phyloP scores from a whole-genome alignment of 1,140 invertebrate species.

The Drosophila serrata region DNA sequence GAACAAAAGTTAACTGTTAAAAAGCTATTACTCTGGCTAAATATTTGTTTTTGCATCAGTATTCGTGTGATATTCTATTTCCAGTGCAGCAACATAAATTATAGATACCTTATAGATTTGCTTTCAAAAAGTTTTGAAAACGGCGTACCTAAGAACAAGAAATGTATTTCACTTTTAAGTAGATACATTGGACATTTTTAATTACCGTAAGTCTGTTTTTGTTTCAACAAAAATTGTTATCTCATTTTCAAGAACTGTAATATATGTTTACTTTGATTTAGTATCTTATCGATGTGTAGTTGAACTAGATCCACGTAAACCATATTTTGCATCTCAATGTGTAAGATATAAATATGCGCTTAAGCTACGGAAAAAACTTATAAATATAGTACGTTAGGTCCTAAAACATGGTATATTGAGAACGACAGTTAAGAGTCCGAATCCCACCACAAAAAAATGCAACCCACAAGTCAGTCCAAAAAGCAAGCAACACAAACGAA shows the following conservation, averaged over 20 bases:
- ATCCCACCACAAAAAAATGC: slow-evolving; percentile 78
- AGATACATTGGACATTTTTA: slow-evolving; percentile 50
- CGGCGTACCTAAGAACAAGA: slow-evolving; percentile 69
- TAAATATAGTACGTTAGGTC: slow-evolving; percentile 18
- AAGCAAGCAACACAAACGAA: slow-evolving; percentile 21
- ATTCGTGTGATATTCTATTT: slow-evolving; percentile 78
- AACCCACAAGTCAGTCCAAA: slow-evolving; percentile 78
- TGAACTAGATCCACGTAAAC: slow-evolving; percentile 25
- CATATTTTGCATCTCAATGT: slow-evolving; percentile 47
- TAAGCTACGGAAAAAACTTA: slow-evolving; percentile 36
- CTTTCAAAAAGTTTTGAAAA: slow-evolving; percentile 76
- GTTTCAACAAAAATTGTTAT: slow-evolving; percentile 67
- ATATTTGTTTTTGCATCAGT: slow-evolving; percentile 64
- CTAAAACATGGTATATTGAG: slow-evolving; percentile 29
- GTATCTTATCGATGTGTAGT: slow-evolving; percentile 65
- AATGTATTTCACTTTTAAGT: slow-evolving; percentile 25
- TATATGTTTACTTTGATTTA: slow-evolving; percentile 38
- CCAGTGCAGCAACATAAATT: slow-evolving; percentile 40
- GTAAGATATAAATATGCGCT: slow-evolving; percentile 37
- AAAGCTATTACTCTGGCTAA: slow-evolving; percentile 67
- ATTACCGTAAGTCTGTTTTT: slow-evolving; percentile 58
- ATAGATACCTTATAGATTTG: slow-evolving; percentile 50
- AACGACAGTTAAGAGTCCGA: slow-evolving; percentile 62
- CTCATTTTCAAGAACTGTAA: slow-evolving; percentile 55
- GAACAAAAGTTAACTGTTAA: slow-evolving; percentile 67